phyloP scores from a whole-genome alignment of 2,797 vertebrate species.

The Rousettus madagascariensis region DNA sequence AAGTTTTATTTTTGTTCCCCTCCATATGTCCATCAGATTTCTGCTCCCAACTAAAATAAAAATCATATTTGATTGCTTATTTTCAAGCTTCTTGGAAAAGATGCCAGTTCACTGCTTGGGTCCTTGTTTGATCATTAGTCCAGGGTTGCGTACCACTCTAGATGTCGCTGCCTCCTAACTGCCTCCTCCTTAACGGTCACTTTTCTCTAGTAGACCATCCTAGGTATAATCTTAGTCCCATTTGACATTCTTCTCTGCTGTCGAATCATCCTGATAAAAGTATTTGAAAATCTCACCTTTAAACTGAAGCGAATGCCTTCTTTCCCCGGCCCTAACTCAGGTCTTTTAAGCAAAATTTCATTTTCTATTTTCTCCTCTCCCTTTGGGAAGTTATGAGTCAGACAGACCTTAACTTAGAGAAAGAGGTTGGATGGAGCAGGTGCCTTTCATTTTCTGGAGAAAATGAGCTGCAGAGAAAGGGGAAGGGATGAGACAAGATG shows the following conservation, averaged over 20 bases:
- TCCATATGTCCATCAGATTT: not conserved
- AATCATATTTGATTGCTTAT: slow-evolving; percentile 33
- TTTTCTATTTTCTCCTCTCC: slow-evolving; percentile 36
- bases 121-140: not conserved
- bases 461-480: not conserved
- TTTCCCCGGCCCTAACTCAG: not conserved
- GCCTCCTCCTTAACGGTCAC: not conserved
- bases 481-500: not conserved
- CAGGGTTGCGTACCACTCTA: not conserved
- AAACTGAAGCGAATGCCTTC: not conserved
- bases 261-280: not conserved
- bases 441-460: not conserved
- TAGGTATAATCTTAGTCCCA: not conserved
- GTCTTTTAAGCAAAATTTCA: slow-evolving; percentile 44
- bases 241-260: not conserved
- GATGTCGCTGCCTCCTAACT: not conserved
- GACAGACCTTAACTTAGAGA: not conserved
- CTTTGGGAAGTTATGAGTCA: slow-evolving; percentile 29
- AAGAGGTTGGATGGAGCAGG: not conserved
- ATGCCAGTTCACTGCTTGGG: not conserved
- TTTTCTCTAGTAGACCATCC: not conserved
- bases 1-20: not conserved
- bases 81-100: slow-evolving; percentile 33
- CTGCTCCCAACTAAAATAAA: not conserved
- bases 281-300: not conserved